Conservation (phyloP, 2,888 invertebrate genomes). For the Phortica okadai region DNA sequence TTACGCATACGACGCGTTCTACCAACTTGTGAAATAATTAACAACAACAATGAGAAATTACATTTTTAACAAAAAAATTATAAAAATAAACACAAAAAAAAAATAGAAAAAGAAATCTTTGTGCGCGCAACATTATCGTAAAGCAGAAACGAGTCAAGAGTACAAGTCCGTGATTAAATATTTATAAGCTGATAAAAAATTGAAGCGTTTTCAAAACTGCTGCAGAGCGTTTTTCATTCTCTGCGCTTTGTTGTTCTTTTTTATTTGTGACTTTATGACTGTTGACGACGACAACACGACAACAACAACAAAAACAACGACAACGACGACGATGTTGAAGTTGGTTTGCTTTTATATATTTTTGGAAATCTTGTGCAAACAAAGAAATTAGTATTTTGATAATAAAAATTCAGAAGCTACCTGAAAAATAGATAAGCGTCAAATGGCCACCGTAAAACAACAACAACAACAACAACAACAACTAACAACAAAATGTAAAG, state of each 20-base stretch:
- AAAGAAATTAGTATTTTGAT: conserved; percentile 70
- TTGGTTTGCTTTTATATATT: conserved; percentile 22
- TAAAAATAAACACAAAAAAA: neutral
- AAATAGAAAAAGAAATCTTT: neutral
- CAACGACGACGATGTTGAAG: neutral
- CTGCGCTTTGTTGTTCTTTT: conserved; percentile 23
- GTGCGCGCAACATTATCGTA: neutral
- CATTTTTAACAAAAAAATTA: neutral
- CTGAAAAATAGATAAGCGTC: conserved; percentile 62
- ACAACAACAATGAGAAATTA: neutral
- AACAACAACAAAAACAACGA: conserved; percentile 1
- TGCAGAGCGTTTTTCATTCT: conserved; percentile 12
- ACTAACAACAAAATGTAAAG: neutral
- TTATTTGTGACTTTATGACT: conserved; percentile 4
- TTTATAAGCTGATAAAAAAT: conserved; percentile 68
- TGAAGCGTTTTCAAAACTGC: conserved; percentile 48
- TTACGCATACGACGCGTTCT: conserved; percentile 10
- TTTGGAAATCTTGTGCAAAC: conserved; percentile 66
- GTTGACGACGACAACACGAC: conserved; percentile 8
- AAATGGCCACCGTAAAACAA: neutral
- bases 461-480: conserved; percentile 19
- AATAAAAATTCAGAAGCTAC: conserved; percentile 71
- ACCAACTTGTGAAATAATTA: neutral
- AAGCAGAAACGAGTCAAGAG: conserved; percentile 52
- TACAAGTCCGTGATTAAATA: conserved; percentile 71